A percentile compares a stretch with the other conserved stretches of the same genome.
Conservation (phyloP, 2,113 vertebrate genomes). For the Platichthys flesus region DNA sequence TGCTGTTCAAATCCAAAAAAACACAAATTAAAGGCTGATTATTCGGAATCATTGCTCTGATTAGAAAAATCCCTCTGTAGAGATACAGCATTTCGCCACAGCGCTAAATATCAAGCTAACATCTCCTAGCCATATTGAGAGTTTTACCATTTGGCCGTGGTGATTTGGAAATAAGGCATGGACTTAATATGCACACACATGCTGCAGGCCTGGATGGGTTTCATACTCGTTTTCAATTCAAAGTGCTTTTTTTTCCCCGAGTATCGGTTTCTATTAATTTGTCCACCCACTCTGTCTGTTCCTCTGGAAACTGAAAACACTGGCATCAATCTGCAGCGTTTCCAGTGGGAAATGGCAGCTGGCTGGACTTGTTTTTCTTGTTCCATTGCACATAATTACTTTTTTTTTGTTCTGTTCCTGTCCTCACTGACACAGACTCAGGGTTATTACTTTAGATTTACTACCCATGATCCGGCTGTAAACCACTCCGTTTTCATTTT, state of each 20-base stretch:
- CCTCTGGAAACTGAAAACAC: conserved; percentile 59
- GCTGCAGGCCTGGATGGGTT: conserved; percentile 36
- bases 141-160: conserved; percentile 32
- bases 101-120: conserved; percentile 28
- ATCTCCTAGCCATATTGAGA: conserved; percentile 38
- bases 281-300: conserved; percentile 60
- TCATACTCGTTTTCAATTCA: conserved; percentile 52
- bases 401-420: conserved; percentile 49
- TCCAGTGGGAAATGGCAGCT: conserved; percentile 64
- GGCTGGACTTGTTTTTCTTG: conserved; percentile 68
- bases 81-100: conserved; percentile 24
- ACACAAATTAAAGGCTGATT: conserved; percentile 43
- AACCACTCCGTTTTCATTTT: conserved; percentile 51
- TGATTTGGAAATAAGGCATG: conserved; percentile 50
- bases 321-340: conserved; percentile 60
- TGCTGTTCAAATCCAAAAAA: conserved; percentile 33
- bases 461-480: conserved; percentile 40
- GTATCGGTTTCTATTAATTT: conserved; percentile 67
- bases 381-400: conserved; percentile 66
- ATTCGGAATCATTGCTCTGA: conserved; percentile 39
- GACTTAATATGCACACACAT: conserved; percentile 41
- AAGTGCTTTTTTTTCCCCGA: conserved; percentile 18
- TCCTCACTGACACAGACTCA: conserved; percentile 29
- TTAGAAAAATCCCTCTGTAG: conserved; percentile 26
- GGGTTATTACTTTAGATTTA: conserved; percentile 58